Percentiles rank a stretch among this genome's conserved stretches.
These are phyloP conservation scores for Eospalax fontanierii DNA, from an alignment of 2,797 vertebrate genomes.

Conservation along the genomic window DNA sequence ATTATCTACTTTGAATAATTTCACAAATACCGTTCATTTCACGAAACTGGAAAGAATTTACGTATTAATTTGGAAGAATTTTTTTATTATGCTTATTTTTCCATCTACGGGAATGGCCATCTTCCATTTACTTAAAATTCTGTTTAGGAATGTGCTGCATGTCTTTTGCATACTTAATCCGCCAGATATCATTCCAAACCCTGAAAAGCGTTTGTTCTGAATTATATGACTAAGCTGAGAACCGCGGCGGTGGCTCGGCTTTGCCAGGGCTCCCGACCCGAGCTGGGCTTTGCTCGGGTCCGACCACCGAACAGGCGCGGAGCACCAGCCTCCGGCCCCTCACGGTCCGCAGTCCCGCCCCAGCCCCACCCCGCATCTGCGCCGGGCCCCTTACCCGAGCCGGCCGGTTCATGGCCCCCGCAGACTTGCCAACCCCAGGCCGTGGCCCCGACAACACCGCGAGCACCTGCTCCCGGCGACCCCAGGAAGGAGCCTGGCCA, in stretches of 20 bases:
- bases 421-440: background rate
- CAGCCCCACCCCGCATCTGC: background rate
- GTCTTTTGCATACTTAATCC: background rate
- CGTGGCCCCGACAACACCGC: rapidly evolving
- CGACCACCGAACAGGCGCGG: too few species aligned
- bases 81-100: constrained; percentile 45
- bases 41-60: background rate
- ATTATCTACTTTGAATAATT: background rate
- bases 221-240: background rate
- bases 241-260: background rate
- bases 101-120: background rate
- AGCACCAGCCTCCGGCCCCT: too few species aligned
- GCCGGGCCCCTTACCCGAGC: constrained; percentile 58
- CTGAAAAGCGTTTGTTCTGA: background rate
- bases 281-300: too few species aligned
- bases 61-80: background rate
- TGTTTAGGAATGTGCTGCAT: background rate
- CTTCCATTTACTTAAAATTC: background rate
- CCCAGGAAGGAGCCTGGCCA: rapidly evolving
- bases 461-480: rapidly evolving
- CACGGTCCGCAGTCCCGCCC: background rate
- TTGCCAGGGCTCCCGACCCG: too few species aligned
- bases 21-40: background rate
- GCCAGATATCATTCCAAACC: background rate
- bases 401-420: constrained; percentile 18